phyloP scores from a whole-genome alignment of 2,113 vertebrate genomes.

The Phrynosoma platyrhinos region DNA sequence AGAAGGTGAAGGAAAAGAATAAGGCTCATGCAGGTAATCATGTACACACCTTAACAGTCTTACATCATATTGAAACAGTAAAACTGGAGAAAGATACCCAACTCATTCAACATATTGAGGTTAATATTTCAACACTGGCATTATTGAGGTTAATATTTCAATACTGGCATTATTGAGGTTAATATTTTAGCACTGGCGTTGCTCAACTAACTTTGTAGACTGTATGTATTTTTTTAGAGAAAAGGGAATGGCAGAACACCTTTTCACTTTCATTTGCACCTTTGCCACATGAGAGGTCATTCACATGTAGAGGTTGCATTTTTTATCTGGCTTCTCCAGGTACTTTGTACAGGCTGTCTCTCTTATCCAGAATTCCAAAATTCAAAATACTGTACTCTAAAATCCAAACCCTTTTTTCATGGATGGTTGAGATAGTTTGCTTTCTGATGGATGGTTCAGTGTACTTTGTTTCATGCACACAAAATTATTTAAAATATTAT shows the following conservation, averaged over 20 bases:
- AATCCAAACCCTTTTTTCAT: no score
- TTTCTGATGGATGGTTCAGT: no score
- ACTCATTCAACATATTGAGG: no score
- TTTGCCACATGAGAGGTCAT: neutral
- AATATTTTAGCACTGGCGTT: neutral
- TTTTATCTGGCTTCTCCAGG: neutral
- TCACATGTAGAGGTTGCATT: neutral
- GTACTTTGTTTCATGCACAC: no score
- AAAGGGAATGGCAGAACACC: neutral
- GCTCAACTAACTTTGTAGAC: neutral
- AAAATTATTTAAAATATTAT: no score
- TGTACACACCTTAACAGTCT: neutral
- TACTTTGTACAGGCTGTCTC: neutral
- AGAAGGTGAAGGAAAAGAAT: neutral
- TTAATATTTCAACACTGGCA: neutral
- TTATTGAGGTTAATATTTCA: no score
- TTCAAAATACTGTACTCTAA: no score
- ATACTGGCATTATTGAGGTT: no score
- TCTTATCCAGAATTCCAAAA: no score
- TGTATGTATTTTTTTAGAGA: neutral
- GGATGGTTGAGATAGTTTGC: no score
- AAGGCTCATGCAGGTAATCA: neutral
- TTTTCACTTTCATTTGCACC: neutral
- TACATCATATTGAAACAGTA: neutral
- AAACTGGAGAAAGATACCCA: neutral